Base-by-base conservation (phyloP, 2,888 invertebrate species). In the Synergus itoensis region DNA sequence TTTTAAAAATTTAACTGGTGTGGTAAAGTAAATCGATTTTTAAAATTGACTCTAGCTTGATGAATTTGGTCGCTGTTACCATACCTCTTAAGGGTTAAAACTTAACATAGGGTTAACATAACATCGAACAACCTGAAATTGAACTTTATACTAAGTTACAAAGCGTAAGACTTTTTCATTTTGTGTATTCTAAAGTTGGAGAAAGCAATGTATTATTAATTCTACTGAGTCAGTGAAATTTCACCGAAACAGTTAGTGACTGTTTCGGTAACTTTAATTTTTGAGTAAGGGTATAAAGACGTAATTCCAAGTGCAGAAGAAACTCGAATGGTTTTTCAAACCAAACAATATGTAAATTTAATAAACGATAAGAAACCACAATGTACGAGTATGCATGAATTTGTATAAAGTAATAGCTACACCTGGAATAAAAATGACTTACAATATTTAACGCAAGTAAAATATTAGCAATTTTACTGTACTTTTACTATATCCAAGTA, bases 301-400 rank as follows among this genome's bases (percentile, higher is more conserved):
- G 53, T 53, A 73, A 48, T 73, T 73, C n/a, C 73, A 73, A 73
- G 36, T 73, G 36, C 48, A 73, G 36, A 53, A 53, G 28, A 65
- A 65, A 65, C 43, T 48, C 14, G 53, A 73, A 73, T 62, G 62
- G 5, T 62, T 12, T 62, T 62, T 62, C 12, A 28, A 62, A 62
- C 14, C 62, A 14, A 40, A 73, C 65, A 65, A 65, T 36, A 73
- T 73, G 73, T 73, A 73, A 48, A 73, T 73, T 73, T 73, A 73
- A 73, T 73, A 53, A 73, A 73, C 36, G n/a, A 36, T 28, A 62
- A 62, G 62, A 62, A 62, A 62, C 28, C 1, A 62, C 28, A 62
- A 14, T 62, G 62, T 28, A 28, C 18, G 62, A 62, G 62, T 28
- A 21, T 62, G 28, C 62, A 62, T 62, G 57, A 11, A 60, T 60